Evolutionary conservation across 2,888 invertebrate species (phyloP), one percentile per base, ranked within the genome.

Genomic region (Limnephilus lunatus): DNA sequence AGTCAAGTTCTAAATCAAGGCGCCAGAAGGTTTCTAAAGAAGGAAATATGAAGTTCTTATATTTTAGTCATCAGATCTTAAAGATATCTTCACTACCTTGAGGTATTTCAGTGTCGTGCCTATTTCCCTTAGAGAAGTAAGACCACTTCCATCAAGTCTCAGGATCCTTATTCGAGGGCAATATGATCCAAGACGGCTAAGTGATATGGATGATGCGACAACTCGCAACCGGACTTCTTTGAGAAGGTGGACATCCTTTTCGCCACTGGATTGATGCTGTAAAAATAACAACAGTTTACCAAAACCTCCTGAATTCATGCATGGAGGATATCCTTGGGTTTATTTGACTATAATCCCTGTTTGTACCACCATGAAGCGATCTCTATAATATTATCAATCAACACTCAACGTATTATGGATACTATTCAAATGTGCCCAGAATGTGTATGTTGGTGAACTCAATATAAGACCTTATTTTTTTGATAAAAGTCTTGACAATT

Each of bases 91-190:
- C 25, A 7, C 68, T 89, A 97, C 96, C 95, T 96, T 96, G 53
- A 97, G 95, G 94, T 96, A 96, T 89, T 96, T 95, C 93, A 98
- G 95, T 39, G 97, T 97, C 93, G 96, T 97, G 32, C 98, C 98
- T 32, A 98, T 96, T 94, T 98, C 98, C 91, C 98, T 95, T 86
- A 98, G 94, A 0, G 97, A 97, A 9, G 96, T 95, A 1, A 98
- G 95, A 12, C 97, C 96, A 94, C 97, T 97, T 48, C 97, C 98
- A 93, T 97, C 97, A 7, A 98, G 95, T 81, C 96, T 97, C 81
- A 98, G 95, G 7, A 96, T 96, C 15, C 96, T 95, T 4, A 98
- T 95, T 85, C 96, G 95, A 5, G 98, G 98, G 83, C 97, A 96
- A 91, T 97, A 96, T 1, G 97, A 95, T 83, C 97, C 96, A 0